Evolutionary conservation across 1,140 invertebrate species (phyloP), one percentile per base, ranked within the genome.

Genomic region (Oedothorax gibbosus): DNA sequence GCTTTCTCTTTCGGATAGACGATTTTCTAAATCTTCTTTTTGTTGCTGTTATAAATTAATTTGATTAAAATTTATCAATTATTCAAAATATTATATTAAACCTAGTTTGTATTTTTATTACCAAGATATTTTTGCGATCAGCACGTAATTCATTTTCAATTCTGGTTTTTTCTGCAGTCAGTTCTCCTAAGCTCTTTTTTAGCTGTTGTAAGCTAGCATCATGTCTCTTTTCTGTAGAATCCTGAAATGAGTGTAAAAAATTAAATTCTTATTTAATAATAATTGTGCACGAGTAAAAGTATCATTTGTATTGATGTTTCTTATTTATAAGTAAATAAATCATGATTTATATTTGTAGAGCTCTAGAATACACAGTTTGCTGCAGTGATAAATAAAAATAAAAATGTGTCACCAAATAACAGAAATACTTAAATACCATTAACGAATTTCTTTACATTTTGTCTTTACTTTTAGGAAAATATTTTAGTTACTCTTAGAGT

Each of bases 121-220:
- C 91, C 84, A 94, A 92, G 65, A 96, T 89, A 88, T 94, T 91
- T 85, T 93, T 95, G 87, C 94, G 95, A 88, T 96, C 95, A 49
- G 93, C 92, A 88, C 95, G 93, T 90, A 95, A 96, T 68, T 92
- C 94, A 60, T 94, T 94, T 91, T 96, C 95, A 93, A 96, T 94
- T 83, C 93, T 93, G 12, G 94, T 93, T 89, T 96, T 96, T 89
- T 96, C 95, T 15, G 93, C 92, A 9, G 94, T 94, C 15, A 97
- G 90, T n/a, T 94, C 95, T 1, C 94, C 93, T 50, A 97, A 75
- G 57, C 81, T 84, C 49, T n/a, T 65, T 51, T 21, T 84, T 3
- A 84, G 21, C 20, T 66, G 69, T 57, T 66, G 71, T 5, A 84
- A 53, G 35, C 51, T 56, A 15, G 10, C 10, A n/a, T 84, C 81